Evolutionary conservation across 2,888 invertebrate species (phyloP).

Genomic region (Agriotes lineatus): DNA sequence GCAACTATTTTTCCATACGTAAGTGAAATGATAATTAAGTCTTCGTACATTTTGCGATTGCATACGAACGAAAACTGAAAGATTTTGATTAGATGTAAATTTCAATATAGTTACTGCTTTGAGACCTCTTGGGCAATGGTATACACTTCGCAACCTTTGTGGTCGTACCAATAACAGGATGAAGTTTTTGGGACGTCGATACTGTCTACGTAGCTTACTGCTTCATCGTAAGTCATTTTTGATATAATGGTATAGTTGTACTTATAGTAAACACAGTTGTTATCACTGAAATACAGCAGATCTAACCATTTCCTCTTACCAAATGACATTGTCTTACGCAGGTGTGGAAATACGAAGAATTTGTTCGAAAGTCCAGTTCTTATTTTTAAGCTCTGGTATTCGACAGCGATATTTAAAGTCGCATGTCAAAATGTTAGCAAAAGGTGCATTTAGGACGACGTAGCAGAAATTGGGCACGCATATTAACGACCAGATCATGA

Average conservation of each 20-base stretch:
- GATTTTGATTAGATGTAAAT: background rate
- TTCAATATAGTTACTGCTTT: no score
- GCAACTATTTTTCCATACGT: constrained; percentile 26
- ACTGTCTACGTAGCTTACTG: background rate
- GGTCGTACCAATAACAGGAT: background rate
- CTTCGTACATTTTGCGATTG: background rate
- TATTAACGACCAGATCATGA: constrained; percentile 17
- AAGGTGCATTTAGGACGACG: background rate
- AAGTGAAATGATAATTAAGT: constrained; percentile 21
- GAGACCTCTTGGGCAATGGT: background rate
- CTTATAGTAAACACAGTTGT: constrained; percentile 10
- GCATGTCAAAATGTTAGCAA: background rate
- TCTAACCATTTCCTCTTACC: background rate
- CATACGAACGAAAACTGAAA: constrained; percentile 31
- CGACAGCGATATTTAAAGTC: constrained; percentile 24
- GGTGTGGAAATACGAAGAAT: constrained; percentile 29
- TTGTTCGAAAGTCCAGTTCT: constrained; percentile 30
- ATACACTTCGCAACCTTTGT: background rate
- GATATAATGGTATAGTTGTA: constrained; percentile 19
- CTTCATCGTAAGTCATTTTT: constrained; percentile 18
- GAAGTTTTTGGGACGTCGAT: background rate
- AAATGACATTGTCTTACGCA: background rate
- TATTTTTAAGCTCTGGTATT: constrained; percentile 29
- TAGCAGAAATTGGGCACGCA: constrained; percentile 21
- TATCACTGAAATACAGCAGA: background rate